These are phyloP conservation scores for Hyposoter didymator DNA, from an alignment of 2,888 invertebrate species.

Conservation along the genomic window DNA sequence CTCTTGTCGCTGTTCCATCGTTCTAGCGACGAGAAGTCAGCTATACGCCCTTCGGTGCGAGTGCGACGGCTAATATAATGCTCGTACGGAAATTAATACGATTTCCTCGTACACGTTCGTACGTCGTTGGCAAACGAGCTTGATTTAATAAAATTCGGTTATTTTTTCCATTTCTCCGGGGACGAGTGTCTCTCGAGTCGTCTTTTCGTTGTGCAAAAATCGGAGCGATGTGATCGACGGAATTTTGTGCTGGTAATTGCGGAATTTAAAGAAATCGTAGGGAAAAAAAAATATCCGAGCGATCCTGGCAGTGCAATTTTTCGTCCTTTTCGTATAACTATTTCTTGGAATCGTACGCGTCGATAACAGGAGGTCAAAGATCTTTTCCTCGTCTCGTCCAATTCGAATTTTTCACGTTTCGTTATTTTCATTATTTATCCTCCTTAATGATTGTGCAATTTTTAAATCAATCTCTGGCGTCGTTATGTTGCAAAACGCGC, in stretches of 20 bases:
- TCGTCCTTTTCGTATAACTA: background rate
- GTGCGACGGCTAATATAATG: constrained; percentile 41
- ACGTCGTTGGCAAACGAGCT: background rate
- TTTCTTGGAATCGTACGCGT: background rate
- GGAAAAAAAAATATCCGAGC: background rate
- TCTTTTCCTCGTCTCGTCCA: background rate
- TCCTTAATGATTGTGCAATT: background rate
- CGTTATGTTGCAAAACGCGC: background rate
- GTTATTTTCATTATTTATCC: background rate
- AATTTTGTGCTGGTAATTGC: background rate
- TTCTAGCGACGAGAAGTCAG: constrained; percentile 48
- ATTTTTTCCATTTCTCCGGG: background rate
- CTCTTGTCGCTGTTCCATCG: constrained; percentile 15
- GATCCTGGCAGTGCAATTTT: background rate
- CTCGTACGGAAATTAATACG: constrained; percentile 31
- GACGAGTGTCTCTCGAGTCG: background rate
- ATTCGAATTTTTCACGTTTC: background rate
- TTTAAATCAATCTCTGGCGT: background rate
- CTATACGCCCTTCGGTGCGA: constrained; percentile 59
- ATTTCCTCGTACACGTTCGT: background rate
- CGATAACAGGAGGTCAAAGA: constrained; percentile 1
- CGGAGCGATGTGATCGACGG: background rate
- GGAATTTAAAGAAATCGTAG: constrained; percentile 1
- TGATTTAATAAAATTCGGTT: background rate
- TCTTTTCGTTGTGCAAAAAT: background rate